Evolutionary conservation across 2,888 invertebrate species (phyloP).

Genomic region (Galerucella nymphaeae): DNA sequence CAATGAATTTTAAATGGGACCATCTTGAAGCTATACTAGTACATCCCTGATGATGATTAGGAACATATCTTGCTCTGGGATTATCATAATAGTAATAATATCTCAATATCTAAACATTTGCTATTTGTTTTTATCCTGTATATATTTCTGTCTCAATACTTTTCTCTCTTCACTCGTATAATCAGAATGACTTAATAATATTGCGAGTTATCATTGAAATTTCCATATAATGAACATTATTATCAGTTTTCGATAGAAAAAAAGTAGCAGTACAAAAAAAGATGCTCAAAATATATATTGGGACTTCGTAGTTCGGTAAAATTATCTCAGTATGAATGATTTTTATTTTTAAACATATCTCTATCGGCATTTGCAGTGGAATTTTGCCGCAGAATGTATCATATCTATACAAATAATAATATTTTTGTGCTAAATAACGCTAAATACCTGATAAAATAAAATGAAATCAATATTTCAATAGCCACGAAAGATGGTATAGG

Average conservation of each 20-base stretch:
- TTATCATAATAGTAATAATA: no score
- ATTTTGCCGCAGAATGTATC: conserved; percentile 8
- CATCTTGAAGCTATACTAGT: no score
- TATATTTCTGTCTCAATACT: no score
- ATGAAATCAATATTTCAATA: conserved; percentile 12
- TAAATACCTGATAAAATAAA: conserved; percentile 20
- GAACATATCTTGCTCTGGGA: no score
- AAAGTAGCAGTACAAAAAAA: neutral
- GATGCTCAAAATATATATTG: neutral
- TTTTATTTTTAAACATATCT: conserved; percentile 9
- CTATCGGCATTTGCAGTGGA: neutral
- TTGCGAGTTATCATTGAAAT: no score
- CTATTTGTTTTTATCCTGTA: no score
- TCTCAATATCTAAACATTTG: no score
- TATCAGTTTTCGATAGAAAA: neutral
- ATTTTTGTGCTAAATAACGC: conserved; percentile 4
- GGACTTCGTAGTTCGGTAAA: neutral
- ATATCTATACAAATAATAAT: neutral
- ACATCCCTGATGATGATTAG: no score
- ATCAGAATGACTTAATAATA: no score
- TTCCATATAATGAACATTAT: no score
- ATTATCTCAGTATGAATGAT: neutral
- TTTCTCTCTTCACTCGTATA: no score
- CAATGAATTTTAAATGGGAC: no score
- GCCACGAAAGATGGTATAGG: conserved; percentile 6